Percentiles rank a stretch among this genome's conserved stretches.
These are phyloP conservation scores for Merops nubicus DNA, from an alignment of 2,113 vertebrate genomes.

Conservation along the genomic window DNA sequence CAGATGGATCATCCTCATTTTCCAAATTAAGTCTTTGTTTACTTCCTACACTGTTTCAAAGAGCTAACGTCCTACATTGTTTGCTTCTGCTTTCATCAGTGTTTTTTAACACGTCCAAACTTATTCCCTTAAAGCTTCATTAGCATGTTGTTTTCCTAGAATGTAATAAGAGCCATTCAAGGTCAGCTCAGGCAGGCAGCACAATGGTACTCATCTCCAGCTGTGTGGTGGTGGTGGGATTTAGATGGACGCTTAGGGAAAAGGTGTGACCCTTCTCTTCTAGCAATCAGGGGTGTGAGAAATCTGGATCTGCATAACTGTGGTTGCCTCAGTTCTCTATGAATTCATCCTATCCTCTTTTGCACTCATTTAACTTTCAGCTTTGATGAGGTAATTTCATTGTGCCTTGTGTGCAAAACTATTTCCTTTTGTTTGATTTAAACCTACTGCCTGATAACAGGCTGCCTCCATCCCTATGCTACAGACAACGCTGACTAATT, in stretches of 20 bases:
- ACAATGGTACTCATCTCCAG: fast-evolving
- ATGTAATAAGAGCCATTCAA: not conserved
- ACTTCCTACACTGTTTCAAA: constrained; percentile 17
- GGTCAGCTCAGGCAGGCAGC: not conserved
- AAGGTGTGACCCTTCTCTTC: not conserved
- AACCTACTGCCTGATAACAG: not conserved
- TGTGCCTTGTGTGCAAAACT: not conserved
- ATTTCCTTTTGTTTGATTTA: not conserved
- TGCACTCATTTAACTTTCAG: not conserved
- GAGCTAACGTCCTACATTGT: not conserved
- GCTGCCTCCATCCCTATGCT: not conserved
- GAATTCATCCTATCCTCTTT: not conserved
- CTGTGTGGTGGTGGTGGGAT: fast-evolving
- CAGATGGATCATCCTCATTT: constrained; percentile 16
- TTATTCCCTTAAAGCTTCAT: not conserved
- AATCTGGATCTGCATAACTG: not conserved
- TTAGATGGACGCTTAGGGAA: not conserved
- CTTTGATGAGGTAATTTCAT: not conserved
- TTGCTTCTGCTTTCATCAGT: not conserved
- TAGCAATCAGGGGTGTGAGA: not conserved
- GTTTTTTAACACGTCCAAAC: not conserved
- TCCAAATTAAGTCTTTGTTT: constrained; percentile 45
- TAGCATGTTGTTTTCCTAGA: not conserved
- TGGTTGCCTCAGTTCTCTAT: not conserved
- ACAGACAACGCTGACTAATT: not conserved